phyloP scores from a whole-genome alignment of 2,113 vertebrate species.

The Gila orcuttii region DNA sequence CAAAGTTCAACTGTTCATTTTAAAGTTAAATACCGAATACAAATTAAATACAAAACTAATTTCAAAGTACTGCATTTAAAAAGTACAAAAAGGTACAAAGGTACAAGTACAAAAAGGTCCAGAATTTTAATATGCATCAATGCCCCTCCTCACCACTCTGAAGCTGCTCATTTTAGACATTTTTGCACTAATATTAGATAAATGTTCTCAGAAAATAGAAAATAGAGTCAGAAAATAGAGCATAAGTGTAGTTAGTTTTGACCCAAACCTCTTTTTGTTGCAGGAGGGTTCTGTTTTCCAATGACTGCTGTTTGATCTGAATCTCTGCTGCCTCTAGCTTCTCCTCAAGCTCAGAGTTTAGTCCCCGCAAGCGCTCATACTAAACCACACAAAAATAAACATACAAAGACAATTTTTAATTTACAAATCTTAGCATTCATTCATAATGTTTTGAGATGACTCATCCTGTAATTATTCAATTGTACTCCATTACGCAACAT shows the following conservation, averaged over 20 bases:
- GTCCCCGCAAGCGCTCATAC: conserved; percentile 87
- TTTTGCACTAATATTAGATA: neutral
- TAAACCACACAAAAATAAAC: conserved; percentile 64
- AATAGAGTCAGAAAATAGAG: neutral
- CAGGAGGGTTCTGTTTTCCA: conserved; percentile 85
- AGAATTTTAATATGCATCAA: neutral
- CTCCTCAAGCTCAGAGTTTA: conserved; percentile 90
- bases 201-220: neutral
- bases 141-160: conserved; percentile 77
- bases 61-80: neutral
- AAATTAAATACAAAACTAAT: neutral
- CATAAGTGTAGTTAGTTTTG: neutral
- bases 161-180: conserved; percentile 70
- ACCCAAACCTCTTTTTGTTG: conserved; percentile 91
- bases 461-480: neutral
- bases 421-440: too few species aligned
- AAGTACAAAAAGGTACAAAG: neutral
- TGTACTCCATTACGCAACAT: too few species aligned
- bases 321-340: conserved; percentile 93
- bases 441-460: neutral
- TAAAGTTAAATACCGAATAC: neutral
- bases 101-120: too few species aligned
- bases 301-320: conserved; percentile 89
- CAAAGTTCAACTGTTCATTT: neutral
- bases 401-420: neutral